Percentiles rank a stretch among this genome's conserved stretches.
Conservation (phyloP, 2,888 invertebrate genomes). For the Helicoverpa assulta region DNA sequence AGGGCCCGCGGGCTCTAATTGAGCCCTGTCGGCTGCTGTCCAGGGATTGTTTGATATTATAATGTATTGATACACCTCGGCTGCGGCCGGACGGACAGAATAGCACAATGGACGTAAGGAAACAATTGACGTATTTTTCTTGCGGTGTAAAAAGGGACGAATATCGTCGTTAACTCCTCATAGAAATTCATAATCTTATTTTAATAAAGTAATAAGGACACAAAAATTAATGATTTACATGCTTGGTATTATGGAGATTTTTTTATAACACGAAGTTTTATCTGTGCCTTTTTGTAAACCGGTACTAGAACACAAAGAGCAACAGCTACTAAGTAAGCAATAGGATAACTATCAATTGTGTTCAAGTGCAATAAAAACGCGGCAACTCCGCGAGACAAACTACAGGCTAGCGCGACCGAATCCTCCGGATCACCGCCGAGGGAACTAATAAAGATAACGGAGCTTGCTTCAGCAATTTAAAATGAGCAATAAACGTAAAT, state of each 20-base stretch:
- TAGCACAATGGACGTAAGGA: neutral
- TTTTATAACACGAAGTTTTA: too few relatives aligned
- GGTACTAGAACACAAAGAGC: neutral
- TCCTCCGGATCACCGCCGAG: constrained; percentile 55
- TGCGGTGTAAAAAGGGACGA: neutral
- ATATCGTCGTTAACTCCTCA: neutral
- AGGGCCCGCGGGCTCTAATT: constrained; percentile 56
- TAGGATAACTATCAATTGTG: constrained; percentile 50
- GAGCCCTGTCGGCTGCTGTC: constrained; percentile 36
- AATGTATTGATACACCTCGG: constrained; percentile 39
- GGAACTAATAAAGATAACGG: constrained; percentile 64
- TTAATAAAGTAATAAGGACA: too few relatives aligned
- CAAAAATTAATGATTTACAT: too few relatives aligned
- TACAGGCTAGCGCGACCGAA: constrained; percentile 53
- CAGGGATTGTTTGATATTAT: constrained; percentile 49
- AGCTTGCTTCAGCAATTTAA: constrained; percentile 65
- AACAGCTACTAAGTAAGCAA: constrained; percentile 43
- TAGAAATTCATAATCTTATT: too few relatives aligned
- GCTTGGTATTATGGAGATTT: too few relatives aligned
- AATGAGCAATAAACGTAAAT: constrained; percentile 71
- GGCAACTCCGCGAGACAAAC: constrained; percentile 43
- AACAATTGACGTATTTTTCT: constrained; percentile 2
- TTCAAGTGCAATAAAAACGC: constrained; percentile 53
- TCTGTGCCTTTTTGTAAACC: too few relatives aligned
- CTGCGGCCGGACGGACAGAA: neutral